These are phyloP conservation scores for Drosophila cognata DNA, from an alignment of 2,888 invertebrate genomes.

Conservation along the genomic window DNA sequence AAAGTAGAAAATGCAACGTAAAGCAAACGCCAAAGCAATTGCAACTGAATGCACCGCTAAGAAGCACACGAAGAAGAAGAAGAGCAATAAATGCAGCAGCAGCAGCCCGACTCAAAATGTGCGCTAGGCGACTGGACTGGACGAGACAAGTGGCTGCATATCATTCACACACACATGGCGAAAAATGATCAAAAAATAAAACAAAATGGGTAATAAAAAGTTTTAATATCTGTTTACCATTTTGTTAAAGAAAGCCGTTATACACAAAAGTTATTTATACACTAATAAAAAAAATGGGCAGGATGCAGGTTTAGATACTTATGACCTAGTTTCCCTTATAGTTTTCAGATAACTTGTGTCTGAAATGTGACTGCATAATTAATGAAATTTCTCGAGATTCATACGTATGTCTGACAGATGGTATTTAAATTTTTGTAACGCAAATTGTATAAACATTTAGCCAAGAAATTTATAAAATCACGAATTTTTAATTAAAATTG, in stretches of 20 bases:
- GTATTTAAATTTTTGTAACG: background rate
- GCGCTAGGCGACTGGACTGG: conserved; percentile 7
- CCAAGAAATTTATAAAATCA: background rate
- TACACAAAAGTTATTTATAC: background rate
- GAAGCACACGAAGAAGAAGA: conserved; percentile 16
- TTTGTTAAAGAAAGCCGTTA: background rate
- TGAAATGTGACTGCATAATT: background rate
- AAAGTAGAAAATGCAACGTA: conserved; percentile 69
- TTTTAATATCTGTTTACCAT: background rate
- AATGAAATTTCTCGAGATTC: background rate
- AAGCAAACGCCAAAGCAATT: conserved; percentile 57
- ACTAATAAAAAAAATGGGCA: background rate
- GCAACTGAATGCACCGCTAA: conserved; percentile 53
- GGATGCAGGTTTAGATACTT: background rate
- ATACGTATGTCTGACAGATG: background rate
- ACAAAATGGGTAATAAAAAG: background rate
- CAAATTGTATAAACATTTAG: background rate
- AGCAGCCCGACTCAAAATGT: conserved; percentile 13
- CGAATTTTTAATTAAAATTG: background rate
- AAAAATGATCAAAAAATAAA: background rate
- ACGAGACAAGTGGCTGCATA: conserved; percentile 42
- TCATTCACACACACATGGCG: conserved; percentile 48
- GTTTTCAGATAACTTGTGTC: background rate
- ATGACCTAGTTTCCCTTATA: background rate
- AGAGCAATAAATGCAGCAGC: conserved; percentile 13